Conservation (phyloP, 2,797 vertebrate species). For the Thunnus albacares region DNA sequence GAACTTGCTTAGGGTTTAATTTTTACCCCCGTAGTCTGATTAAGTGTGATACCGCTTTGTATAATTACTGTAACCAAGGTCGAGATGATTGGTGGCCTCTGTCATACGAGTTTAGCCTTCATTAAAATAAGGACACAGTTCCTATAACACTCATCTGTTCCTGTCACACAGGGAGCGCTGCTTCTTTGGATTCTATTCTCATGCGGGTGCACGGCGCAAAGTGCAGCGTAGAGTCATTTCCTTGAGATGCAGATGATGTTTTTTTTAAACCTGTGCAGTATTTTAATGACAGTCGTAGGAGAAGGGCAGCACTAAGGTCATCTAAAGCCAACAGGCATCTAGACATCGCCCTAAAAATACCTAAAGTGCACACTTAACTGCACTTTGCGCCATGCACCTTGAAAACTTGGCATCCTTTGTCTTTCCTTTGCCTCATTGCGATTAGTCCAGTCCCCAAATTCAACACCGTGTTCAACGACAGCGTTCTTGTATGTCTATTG, state of each 20-base stretch:
- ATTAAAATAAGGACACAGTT: slow-evolving; percentile 10
- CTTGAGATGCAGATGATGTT: background rate
- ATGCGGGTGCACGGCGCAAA: slow-evolving; percentile 11
- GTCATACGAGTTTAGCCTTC: background rate
- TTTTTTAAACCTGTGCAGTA: background rate
- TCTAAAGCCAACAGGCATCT: background rate
- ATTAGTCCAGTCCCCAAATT: background rate
- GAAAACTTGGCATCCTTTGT: background rate
- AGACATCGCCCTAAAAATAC: background rate
- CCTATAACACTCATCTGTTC: background rate
- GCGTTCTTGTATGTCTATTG: background rate
- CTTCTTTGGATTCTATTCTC: slow-evolving; percentile 5
- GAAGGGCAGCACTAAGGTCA: background rate
- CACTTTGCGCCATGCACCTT: slow-evolving; percentile 9
- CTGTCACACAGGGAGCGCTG: background rate
- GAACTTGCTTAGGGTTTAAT: background rate
- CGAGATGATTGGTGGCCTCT: background rate
- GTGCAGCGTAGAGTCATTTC: background rate
- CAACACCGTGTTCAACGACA: background rate
- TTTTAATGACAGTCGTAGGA: background rate
- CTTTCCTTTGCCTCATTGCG: background rate
- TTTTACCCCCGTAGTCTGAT: background rate
- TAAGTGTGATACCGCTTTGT: background rate
- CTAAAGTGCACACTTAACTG: background rate
- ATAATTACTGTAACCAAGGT: slow-evolving; percentile 14